These are phyloP conservation scores for Patella depressa DNA, from an alignment of 2,888 invertebrate genomes.

Conservation along the genomic window DNA sequence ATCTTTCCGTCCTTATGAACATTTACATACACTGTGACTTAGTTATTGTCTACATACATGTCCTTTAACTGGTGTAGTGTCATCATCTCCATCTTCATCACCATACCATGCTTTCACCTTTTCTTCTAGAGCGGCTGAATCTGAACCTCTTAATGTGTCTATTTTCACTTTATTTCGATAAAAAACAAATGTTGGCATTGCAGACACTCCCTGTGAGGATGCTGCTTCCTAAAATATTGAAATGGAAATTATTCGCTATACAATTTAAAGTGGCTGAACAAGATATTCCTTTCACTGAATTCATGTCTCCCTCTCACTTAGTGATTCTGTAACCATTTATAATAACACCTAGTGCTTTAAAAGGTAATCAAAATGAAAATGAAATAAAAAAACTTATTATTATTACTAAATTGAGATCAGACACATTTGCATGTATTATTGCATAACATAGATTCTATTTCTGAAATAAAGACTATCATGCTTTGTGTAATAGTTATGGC, in stretches of 20 bases:
- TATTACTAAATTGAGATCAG: background rate
- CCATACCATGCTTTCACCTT: constrained; percentile 84
- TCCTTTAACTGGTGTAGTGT: constrained; percentile 62
- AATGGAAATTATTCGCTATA: too few relatives aligned
- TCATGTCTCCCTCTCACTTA: too few relatives aligned
- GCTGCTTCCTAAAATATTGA: constrained; percentile 80
- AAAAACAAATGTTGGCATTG: constrained; percentile 99
- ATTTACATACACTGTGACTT: background rate
- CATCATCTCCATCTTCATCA: constrained; percentile 54
- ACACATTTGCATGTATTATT: too few relatives aligned
- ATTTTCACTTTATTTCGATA: constrained; percentile 81
- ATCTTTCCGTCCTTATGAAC: too few relatives aligned
- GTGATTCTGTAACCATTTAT: too few relatives aligned
- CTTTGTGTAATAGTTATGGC: too few relatives aligned
- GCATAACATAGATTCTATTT: too few relatives aligned
- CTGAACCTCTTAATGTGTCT: constrained; percentile 90
- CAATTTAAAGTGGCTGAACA: too few relatives aligned
- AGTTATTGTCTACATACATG: constrained; percentile 58
- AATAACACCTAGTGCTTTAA: too few relatives aligned
- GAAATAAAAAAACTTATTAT: background rate
- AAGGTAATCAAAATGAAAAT: too few relatives aligned
- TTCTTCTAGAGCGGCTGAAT: constrained; percentile 84
- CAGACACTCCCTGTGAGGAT: constrained; percentile 87
- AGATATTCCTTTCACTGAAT: too few relatives aligned
- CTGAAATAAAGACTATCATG: too few relatives aligned